Evolutionary conservation across 2,113 vertebrate genomes (phyloP), one percentile per base, ranked within the genome.

Genomic region (Saccopteryx leptura): DNA sequence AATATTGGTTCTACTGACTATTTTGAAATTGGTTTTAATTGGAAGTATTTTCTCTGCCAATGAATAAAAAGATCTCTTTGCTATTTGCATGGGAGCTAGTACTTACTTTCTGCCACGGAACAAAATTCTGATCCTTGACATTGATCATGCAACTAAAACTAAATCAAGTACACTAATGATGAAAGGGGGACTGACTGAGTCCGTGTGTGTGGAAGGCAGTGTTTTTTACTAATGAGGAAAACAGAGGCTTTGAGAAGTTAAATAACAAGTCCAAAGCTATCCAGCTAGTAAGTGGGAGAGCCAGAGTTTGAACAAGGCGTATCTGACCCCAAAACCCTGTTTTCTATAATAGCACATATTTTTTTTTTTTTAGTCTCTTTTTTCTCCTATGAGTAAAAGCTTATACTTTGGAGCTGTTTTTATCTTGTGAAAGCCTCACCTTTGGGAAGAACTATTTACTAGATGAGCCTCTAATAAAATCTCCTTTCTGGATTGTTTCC

Each of bases 21-120:
- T 87, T 87, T 87, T 81, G 69, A 92, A 74, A 78, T 28, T 74
- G 56, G 17, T 94, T 79, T 93, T 63, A 74, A 66, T 54, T 93
- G 82, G 65, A 78, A 89, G 9, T 75, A 65, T 31, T 93, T 75
- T 82, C 23, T 87, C 54, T 93, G 17, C 18, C 60, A 63, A 31
- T 71, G 92, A 89, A 54, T 60, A 39, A 65, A 93, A 72, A 76
- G 10, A 90, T 82, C 31, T 84, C n/a, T 11, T 83, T 79, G 33
- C 12, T 54, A 28, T 74, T 61, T 80, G 17, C 31, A 17, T 72
- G 54, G 21, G 33, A 31, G 5, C 65, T 74, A 56, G 56, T 48
- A 80, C n/a, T 79, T 48, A 33, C 46, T 10, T 31, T 68, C 83
- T 69, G 39, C 76, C 58, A 6, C 68, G 33, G 39, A 72, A 52